Conservation (phyloP, 2,113 vertebrate genomes). For the Alectura lathami region DNA sequence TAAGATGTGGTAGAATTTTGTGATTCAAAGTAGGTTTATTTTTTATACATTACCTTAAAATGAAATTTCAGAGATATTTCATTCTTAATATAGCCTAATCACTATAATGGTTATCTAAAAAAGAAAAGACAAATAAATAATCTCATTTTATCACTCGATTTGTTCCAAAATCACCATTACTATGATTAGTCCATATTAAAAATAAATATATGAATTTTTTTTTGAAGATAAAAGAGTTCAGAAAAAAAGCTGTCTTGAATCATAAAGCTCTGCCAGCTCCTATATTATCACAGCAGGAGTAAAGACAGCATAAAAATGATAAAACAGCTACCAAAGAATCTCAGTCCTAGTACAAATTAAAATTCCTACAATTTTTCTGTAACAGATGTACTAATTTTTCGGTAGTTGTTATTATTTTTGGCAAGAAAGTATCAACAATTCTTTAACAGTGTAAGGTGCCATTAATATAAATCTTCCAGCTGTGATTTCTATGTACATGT, state of each 20-base stretch:
- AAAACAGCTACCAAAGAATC: not conserved
- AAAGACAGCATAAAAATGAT: constrained; percentile 10
- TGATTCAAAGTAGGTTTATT: not conserved
- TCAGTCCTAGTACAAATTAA: not conserved
- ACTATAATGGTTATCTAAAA: not conserved
- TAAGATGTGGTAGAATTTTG: constrained; percentile 2
- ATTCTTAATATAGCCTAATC: not conserved
- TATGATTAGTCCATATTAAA: not conserved
- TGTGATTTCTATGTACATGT: not conserved
- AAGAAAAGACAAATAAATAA: not conserved
- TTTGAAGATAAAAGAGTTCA: not conserved
- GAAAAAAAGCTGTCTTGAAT: not conserved
- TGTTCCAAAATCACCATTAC: not conserved
- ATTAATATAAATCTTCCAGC: not conserved
- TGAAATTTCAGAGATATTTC: not conserved
- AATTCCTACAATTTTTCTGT: not conserved
- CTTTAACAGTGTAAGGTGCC: not conserved
- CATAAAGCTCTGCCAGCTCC: not conserved
- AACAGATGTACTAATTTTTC: not conserved
- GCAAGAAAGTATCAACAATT: not conserved
- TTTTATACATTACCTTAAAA: not conserved
- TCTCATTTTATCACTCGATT: not conserved
- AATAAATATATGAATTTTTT: not conserved
- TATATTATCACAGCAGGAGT: constrained; percentile 30
- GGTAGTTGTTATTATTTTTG: not conserved